phyloP scores from a whole-genome alignment of 1,140 invertebrate species.

The Planococcus citri region DNA sequence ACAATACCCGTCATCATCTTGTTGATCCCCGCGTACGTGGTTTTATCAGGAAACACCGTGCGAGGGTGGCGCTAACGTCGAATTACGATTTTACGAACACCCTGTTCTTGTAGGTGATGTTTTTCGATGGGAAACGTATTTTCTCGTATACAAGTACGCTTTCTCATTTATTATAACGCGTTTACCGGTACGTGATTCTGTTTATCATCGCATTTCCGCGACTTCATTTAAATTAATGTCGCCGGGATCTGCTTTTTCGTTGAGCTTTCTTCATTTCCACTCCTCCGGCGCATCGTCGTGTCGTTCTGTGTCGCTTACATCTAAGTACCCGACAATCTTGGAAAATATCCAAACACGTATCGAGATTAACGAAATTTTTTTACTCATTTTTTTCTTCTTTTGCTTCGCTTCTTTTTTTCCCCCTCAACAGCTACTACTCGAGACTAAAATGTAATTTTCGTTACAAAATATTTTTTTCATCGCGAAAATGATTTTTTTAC shows the following conservation, averaged over 20 bases:
- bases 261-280: neutral
- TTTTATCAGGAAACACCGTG: too few relatives aligned
- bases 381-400: too few relatives aligned
- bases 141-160: constrained; percentile 1
- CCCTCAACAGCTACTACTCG: too few relatives aligned
- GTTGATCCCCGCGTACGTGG: too few relatives aligned
- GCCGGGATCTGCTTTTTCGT: neutral
- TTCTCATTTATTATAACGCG: constrained; percentile 19
- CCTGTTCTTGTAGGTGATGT: neutral
- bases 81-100: constrained; percentile 4
- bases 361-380: neutral
- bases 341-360: constrained; percentile 7
- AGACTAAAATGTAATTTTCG: neutral
- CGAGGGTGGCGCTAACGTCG: too few relatives aligned
- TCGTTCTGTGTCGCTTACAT: neutral
- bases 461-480: neutral
- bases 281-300: too few relatives aligned
- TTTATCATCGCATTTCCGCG: constrained; percentile 18
- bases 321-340: neutral
- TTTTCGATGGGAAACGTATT: constrained; percentile 8
- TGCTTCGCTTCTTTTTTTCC: too few relatives aligned
- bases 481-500: too few relatives aligned
- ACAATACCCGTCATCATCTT: too few relatives aligned
- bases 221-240: constrained; percentile 20
- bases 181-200: constrained; percentile 15